Evolutionary conservation across 2,888 invertebrate genomes (phyloP), one percentile per base, ranked within the genome.

Genomic region (Xanthia icteritia): DNA sequence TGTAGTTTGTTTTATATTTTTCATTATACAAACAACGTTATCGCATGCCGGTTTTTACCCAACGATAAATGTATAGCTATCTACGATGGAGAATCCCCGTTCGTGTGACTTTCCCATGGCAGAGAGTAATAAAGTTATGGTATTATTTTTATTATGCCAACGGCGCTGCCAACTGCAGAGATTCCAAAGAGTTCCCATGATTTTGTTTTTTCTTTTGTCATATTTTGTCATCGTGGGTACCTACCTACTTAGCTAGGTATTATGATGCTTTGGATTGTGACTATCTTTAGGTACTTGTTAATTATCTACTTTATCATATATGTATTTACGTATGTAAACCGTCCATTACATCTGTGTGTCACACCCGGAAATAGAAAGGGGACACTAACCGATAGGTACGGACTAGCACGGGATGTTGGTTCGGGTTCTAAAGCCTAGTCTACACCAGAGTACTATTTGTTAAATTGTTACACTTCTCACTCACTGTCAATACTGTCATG

Each of bases 101-200:
- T 75, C 90, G 90, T 90, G 90, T 64, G 90, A 91, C 87, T 91
- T 91, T 91, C 91, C 86, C 91, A 91, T 90, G 84, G 68, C 76
- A 76, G 48, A 68, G 75, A 79, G 85, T 84, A 84, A 76, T 81
- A 82, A 86, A 84, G 66, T 84, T 82, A 83, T 86, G 76, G 81
- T 83, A 74, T 78, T 84, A 74, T 82, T 83, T 83, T 77, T 84
- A 72, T 77, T 79, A 76, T 54, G 76, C 71, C 73, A 65, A 60
- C 70, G 71, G 68, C 66, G 60, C 48, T 74, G 58, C 72, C 81
- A 76, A 78, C 86, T 76, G 72, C 63, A 70, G 67, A 68, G 64
- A 76, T 86, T 86, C 73, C 48, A 73, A 75, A 73, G 77, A 78
- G 71, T 87, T 81, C 81, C 42, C 76, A 73, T 81, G 77, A 61